A percentile compares a stretch with the other conserved stretches of the same genome.
These are phyloP conservation scores for Drosophila koepferae DNA, from an alignment of 2,888 invertebrate species.

Conservation along the genomic window DNA sequence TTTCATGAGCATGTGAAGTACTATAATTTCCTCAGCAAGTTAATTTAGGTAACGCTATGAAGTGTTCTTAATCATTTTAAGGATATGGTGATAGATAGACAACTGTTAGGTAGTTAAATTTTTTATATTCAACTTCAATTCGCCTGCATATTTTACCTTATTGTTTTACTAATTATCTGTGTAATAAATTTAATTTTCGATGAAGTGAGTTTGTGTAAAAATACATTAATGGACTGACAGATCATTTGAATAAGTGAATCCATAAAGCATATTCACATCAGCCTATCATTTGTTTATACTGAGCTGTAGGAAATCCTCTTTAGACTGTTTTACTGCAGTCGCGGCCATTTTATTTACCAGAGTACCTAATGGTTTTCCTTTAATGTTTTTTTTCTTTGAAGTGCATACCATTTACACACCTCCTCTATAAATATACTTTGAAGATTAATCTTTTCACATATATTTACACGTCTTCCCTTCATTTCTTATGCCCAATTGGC, in stretches of 20 bases:
- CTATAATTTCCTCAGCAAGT: background rate
- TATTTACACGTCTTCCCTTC: constrained; percentile 1
- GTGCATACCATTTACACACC: background rate
- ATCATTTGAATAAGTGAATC: background rate
- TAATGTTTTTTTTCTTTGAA: background rate
- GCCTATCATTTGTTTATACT: background rate
- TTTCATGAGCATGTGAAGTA: constrained; percentile 20
- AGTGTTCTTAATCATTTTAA: background rate
- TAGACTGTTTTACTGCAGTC: background rate
- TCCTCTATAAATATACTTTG: background rate
- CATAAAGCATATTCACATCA: background rate
- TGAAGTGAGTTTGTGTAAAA: background rate
- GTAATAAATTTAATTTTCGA: background rate
- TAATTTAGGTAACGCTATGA: background rate
- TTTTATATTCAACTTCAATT: no score
- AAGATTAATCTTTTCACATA: constrained; percentile 1
- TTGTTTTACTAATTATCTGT: background rate
- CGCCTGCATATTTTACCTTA: background rate
- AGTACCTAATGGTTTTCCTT: background rate
- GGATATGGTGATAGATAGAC: background rate
- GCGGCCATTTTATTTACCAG: background rate
- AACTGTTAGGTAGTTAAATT: background rate
- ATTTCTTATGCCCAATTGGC: constrained; percentile 22
- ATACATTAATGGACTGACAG: background rate
- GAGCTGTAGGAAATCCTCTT: background rate